Base-by-base conservation (phyloP, 2,888 invertebrate species). In the Bombylius major region DNA sequence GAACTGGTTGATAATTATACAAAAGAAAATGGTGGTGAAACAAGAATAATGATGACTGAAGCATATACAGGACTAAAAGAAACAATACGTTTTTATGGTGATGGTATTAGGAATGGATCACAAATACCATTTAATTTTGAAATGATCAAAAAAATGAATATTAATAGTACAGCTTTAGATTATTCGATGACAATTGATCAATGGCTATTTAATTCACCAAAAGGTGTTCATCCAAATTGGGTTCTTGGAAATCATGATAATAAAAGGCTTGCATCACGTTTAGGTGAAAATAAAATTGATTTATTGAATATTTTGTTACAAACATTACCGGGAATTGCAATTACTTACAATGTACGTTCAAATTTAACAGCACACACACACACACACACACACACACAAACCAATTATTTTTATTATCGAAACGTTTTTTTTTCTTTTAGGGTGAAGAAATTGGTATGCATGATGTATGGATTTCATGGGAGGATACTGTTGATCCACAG, bases 271-370 rank as follows among this genome's bases (percentile, higher is more conserved):
- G 84, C 84, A 1, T 79, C 84, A 5, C 79, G 89, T 59, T 83
- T 82, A 58, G 87, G 86, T 1, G 74, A 77, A 0, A 79, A 82
- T 54, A 77, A 86, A 58, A 81, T 83, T 0, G 90, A 92, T 69
- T 83, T 84, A 13, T 78, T 92, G 59, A 89, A 89, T 66, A 90
- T 94, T 83, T 70, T 96, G 47, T 76, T 84, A 13, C 77, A 89
- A 65, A 77, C 92, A 5, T 75, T 95, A 57, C 93, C 92, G 0
- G 95, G 95, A 31, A 81, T 89, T 32, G 83, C 85, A 23, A 82
- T 93, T 1, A 87, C 89, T 0, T 95, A 94, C 67, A 88, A 94
- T 76, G 80, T 78, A 64, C 71, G 66, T 58, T 44, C 14, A 23
- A 23, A 23, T 23, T 23, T 23, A 4, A 11, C 12, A 23, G n/a